phyloP scores from a whole-genome alignment of 2,113 vertebrate species.

The human region GRCh38 chr3:70497501-70498000 shows the following conservation, averaged over 20 bases:
- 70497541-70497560: neutral
- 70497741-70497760: neutral
- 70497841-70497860: neutral
- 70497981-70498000: neutral
- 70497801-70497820: neutral
- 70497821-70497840: neutral
- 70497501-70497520: slow-evolving; percentile 8
- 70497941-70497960: neutral
- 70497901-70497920: neutral
- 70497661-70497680: neutral
- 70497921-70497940: neutral
- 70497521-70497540: neutral
- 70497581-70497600: slow-evolving; percentile 35
- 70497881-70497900: neutral
- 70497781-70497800: neutral
- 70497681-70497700: neutral
- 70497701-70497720: neutral
- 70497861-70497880: neutral
- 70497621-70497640: neutral
- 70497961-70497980: neutral
- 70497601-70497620: slow-evolving; percentile 10
- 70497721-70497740: neutral
- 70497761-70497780: neutral
- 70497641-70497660: neutral
- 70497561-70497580: neutral